Conservation (phyloP, 1,140 invertebrate genomes). For the Pissodes strobi region DNA sequence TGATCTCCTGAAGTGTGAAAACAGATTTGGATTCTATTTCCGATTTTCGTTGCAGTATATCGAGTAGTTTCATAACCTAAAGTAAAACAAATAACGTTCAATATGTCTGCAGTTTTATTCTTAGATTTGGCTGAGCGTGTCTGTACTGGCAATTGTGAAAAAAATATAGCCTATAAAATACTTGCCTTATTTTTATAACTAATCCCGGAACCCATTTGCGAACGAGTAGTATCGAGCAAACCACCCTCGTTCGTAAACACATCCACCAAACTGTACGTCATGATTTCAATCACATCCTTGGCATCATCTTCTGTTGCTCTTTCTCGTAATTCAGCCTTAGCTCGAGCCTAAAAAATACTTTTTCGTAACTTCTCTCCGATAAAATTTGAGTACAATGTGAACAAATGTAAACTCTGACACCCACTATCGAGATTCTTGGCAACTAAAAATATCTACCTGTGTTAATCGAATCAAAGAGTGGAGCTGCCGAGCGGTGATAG, state of each 20-base stretch:
- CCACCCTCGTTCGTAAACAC: slow-evolving; percentile 74
- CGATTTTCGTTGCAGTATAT: slow-evolving; percentile 68
- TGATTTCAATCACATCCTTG: slow-evolving; percentile 82
- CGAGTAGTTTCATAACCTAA: slow-evolving; percentile 78
- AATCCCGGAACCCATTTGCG: slow-evolving; percentile 74
- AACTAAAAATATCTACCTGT: too few relatives aligned
- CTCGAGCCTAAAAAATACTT: slow-evolving; percentile 73
- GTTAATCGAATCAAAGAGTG: slow-evolving; percentile 88
- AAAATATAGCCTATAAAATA: too few relatives aligned
- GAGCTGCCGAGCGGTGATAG: slow-evolving; percentile 82
- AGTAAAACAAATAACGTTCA: slow-evolving; percentile 51
- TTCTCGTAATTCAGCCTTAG: slow-evolving; percentile 81
- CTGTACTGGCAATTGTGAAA: too few relatives aligned
- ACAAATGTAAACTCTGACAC: too few relatives aligned
- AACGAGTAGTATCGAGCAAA: slow-evolving; percentile 69
- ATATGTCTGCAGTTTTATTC: not conserved
- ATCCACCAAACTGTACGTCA: slow-evolving; percentile 80
- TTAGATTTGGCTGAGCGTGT: too few relatives aligned
- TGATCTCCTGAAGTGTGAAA: slow-evolving; percentile 79
- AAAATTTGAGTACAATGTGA: too few relatives aligned
- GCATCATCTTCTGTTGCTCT: slow-evolving; percentile 81
- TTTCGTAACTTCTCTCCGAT: too few relatives aligned
- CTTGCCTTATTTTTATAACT: slow-evolving; percentile 69
- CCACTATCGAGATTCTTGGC: too few relatives aligned
- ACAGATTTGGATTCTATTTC: slow-evolving; percentile 67